A percentile compares a stretch with the other conserved stretches of the same genome.
Conservation (phyloP, 1,140 invertebrate genomes). For the Chrysomallon squamiferum region DNA sequence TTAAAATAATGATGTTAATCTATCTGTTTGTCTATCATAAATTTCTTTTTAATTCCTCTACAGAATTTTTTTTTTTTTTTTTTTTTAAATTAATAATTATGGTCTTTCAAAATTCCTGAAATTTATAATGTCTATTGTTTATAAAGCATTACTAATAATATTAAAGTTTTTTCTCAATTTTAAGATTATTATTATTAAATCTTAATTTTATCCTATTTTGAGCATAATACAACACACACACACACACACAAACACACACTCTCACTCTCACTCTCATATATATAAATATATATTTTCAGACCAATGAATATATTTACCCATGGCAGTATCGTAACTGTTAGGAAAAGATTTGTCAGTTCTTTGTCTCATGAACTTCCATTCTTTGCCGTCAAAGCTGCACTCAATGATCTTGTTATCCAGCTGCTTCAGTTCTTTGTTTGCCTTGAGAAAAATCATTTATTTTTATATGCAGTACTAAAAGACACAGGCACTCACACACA, state of each 20-base stretch:
- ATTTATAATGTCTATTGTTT: not conserved
- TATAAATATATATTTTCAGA: no score
- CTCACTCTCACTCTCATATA: no score
- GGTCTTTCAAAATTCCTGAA: not conserved
- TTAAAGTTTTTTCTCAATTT: no score
- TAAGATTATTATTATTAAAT: no score
- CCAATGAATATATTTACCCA: constrained; percentile 72
- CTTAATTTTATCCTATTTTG: no score
- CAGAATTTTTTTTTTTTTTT: no score
- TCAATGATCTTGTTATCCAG: constrained; percentile 96
- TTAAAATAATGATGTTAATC: not conserved
- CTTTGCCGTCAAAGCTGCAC: constrained; percentile 75
- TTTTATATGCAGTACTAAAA: no score
- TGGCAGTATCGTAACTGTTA: constrained; percentile 84
- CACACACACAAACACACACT: no score
- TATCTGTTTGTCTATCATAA: not conserved
- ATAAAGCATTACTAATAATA: no score
- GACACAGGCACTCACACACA: not conserved
- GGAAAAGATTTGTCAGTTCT: constrained; percentile 97
- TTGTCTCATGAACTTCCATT: constrained; percentile 96
- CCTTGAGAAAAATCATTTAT: constrained; percentile 52
- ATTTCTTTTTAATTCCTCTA: no score
- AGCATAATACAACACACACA: no score
- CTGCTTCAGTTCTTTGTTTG: constrained; percentile 75
- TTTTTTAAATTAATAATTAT: not conserved